Base-by-base conservation (phyloP, 2,888 invertebrate genomes). In the Tachina lurida region DNA sequence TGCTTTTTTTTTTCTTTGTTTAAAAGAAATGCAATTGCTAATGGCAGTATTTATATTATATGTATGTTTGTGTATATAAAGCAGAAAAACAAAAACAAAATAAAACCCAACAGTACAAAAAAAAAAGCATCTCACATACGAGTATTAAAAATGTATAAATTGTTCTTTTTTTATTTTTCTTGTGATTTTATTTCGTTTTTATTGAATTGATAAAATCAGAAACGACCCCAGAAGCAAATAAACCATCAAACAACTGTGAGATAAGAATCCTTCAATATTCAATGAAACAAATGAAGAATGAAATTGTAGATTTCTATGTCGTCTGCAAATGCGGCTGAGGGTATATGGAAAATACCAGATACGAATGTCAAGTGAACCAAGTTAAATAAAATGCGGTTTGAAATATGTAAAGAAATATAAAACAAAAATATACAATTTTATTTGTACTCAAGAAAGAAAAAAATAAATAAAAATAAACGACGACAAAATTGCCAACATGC, bases 141-240 rank as follows among this genome's bases (percentile, higher is more conserved):
- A 45, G 62, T 54, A 91, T 91, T 91, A 90, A 91, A 89, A 90
- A 89, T 91, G 91, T 91, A 91, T 91, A 90, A 89, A 90, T 85
- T 85, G 62, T 63, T 76, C 0, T 58, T 31, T 31, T 83, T 41
- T 58, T 71, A 31, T 58, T 63, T 22, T 45, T 81, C 43, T 90
- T 89, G 90, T 89, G 91, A 91, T 91, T 91, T 91, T 91, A 91
- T 91, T 91, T 89, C 88, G 89, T 90, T 91, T 91, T 91, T 91
- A 91, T 91, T 91, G 91, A 91, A 91, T 91, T 91, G 91, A 91
- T 91, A 90, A 91, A 91, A 91, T 91, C 91, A 88, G 87, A 88
- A 88, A 87, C 58, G 79, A 73, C 77, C 85, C 82, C 85, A 68
- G 70, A 56, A 78, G 77, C 74, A 82, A 74, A 85, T 67, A 62